Percentiles rank a stretch among this genome's conserved stretches.
These are phyloP conservation scores for Crematogaster levior DNA, from an alignment of 2,888 invertebrate species.

Conservation along the genomic window DNA sequence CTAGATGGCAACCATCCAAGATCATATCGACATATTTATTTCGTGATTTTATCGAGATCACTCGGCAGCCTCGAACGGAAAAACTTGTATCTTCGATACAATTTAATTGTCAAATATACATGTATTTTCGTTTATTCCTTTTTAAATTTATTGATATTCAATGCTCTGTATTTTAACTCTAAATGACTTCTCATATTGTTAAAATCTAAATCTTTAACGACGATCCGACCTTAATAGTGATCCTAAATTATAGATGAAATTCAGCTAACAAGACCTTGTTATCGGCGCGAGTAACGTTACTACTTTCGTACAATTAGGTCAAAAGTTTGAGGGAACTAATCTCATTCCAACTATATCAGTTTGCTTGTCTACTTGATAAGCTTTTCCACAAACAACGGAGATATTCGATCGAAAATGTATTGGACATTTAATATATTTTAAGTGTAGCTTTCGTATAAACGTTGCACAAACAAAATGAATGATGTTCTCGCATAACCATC, in stretches of 20 bases:
- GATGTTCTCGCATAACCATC: neutral
- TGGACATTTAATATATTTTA: neutral
- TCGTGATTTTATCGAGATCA: conserved; percentile 19
- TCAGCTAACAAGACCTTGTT: neutral
- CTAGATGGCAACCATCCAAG: conserved; percentile 61
- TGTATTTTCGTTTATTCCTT: neutral
- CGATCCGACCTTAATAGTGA: neutral
- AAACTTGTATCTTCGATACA: neutral
- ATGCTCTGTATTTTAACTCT: neutral
- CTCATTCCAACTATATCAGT: conserved; percentile 3
- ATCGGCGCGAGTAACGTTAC: neutral
- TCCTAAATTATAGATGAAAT: conserved; percentile 4
- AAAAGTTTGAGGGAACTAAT: neutral
- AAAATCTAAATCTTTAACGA: neutral
- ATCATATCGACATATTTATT: conserved; percentile 59
- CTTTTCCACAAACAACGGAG: neutral
- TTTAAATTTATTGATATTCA: neutral
- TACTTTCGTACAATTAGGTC: neutral
- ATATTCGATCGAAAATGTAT: neutral
- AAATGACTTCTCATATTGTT: neutral
- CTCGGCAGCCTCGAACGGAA: neutral
- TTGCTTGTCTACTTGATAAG: neutral
- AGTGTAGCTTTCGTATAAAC: neutral
- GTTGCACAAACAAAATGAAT: neutral
- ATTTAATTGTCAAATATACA: neutral